Evolutionary conservation across 2,888 invertebrate species (phyloP), one percentile per base, ranked within the genome.

Genomic region (Tachystola acroxantha): DNA sequence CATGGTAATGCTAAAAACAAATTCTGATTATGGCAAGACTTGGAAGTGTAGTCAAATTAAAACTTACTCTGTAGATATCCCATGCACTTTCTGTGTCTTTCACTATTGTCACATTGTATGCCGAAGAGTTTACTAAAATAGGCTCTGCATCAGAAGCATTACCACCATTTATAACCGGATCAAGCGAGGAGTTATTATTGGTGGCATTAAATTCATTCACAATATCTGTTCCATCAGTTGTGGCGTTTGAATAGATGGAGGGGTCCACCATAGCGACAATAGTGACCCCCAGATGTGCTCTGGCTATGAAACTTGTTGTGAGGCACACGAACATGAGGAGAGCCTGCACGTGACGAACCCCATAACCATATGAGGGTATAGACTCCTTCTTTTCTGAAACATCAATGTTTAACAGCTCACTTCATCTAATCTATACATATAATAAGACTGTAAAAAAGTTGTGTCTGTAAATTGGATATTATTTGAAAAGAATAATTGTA

Each of bases 281-380:
- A 0, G 71, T 62, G 1, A 75, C 74, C n/a, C 68, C 69, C 20
- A 77, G 40, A 34, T 77, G 76, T 9, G 53, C 66, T 40, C 75
- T 56, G 0, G 63, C 53, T 7, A 64, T 36, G 14, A 61, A 74
- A 2, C 42, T 54, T 0, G 60, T 36, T 2, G 48, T 7, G 2
- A 75, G 37, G 9, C 58, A 48, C 2, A 60, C 19, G 16, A 72
- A 65, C 9, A 63, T 42, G 14, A 74, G 35, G 0, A 65, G 10
- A 0, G 56, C 40, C 44, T 77, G 77, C 0, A 64, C 16, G 31
- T 77, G 76, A 2, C 75, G 61, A 1, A 65, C 51, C n/a, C 75
- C 73, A 30, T 49, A 67, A 0, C 76, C 75, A 36, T 65, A 69
- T 9, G 27, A 7, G 39, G 27, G 29, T 7, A n/a, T n/a, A n/a